Percentiles rank a stretch among this genome's conserved stretches.
Conservation (phyloP, 2,797 vertebrate species). For the Eidolon dupreanum region DNA sequence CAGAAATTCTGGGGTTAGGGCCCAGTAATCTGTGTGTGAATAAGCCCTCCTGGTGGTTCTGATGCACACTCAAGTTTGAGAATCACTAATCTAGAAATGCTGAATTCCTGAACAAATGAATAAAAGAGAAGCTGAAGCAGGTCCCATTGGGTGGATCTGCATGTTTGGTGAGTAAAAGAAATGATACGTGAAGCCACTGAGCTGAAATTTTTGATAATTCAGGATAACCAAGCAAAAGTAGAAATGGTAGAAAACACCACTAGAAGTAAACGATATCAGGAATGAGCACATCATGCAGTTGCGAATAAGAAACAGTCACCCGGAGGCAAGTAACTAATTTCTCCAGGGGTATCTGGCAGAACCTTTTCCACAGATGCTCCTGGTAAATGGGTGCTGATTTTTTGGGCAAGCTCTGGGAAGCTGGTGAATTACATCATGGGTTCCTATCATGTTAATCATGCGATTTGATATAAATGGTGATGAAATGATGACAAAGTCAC, state of each 20-base stretch:
- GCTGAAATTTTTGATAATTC: neutral
- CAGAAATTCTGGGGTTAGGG: neutral
- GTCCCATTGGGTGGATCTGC: neutral
- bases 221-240: neutral
- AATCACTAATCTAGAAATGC: neutral
- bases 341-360: neutral
- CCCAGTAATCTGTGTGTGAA: neutral
- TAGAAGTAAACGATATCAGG: neutral
- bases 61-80: neutral
- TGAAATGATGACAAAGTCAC: neutral
- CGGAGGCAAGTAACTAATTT: accelerated
- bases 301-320: neutral
- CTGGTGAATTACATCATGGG: neutral
- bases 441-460: neutral
- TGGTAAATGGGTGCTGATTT: neutral
- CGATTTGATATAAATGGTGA: neutral
- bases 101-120: neutral
- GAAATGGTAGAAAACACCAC: neutral
- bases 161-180: neutral
- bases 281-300: neutral
- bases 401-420: neutral
- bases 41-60: neutral
- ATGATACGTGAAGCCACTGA: neutral
- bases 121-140: neutral
- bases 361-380: neutral